Conservation (phyloP, 2,113 vertebrate species). For the Isichthys henryi region DNA sequence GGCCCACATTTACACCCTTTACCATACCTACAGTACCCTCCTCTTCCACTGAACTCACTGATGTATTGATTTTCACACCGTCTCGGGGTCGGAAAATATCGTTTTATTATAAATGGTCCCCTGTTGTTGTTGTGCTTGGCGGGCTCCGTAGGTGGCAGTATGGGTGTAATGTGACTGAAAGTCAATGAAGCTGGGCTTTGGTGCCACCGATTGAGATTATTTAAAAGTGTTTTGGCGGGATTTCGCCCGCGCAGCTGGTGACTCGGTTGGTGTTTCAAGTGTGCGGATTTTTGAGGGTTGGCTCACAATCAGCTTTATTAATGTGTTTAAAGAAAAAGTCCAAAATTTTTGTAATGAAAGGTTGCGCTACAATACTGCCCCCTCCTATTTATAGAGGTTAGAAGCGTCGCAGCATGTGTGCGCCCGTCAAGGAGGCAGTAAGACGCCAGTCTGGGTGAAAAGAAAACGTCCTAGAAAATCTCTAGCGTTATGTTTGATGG, state of each 20-base stretch:
- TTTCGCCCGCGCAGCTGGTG: not conserved
- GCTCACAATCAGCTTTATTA: not conserved
- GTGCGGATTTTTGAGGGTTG: not conserved
- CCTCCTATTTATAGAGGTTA: not conserved
- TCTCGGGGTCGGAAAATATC: not conserved
- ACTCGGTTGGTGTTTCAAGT: not conserved
- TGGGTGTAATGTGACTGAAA: not conserved
- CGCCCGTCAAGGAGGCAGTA: not conserved
- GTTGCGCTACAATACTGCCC: not conserved
- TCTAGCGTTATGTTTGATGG: not conserved
- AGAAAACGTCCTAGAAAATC: not conserved
- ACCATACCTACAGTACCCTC: not conserved
- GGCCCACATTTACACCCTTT: not conserved
- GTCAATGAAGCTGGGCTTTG: not conserved
- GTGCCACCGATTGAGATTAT: not conserved
- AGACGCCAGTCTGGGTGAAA: not conserved
- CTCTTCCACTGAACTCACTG: not conserved
- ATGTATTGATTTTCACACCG: not conserved
- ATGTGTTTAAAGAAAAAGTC: not conserved
- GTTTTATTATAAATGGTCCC: not conserved
- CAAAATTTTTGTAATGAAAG: not conserved
- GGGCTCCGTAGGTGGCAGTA: not conserved
- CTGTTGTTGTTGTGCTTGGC: not conserved
- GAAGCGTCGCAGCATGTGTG: not conserved
- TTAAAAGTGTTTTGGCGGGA: not conserved